phyloP scores from a whole-genome alignment of 2,113 vertebrate species.

The Arothron firmamentum region DNA sequence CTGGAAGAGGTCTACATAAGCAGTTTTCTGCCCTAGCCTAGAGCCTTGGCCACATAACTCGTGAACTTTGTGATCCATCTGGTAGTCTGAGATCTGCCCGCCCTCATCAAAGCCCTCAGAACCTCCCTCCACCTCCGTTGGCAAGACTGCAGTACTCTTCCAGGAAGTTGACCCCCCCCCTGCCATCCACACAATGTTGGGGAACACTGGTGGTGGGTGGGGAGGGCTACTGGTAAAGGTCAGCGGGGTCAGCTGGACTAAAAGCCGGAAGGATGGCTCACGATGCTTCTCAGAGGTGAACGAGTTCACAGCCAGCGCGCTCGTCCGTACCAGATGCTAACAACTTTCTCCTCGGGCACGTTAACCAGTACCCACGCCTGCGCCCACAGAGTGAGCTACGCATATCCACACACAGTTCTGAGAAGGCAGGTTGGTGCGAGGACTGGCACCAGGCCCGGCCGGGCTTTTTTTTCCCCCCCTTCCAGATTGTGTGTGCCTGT shows the following conservation, averaged over 20 bases:
- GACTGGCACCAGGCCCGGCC: constrained; percentile 53
- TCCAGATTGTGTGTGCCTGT: constrained; percentile 53
- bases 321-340: constrained; percentile 26
- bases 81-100: constrained; percentile 46
- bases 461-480: constrained; percentile 30
- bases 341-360: constrained; percentile 24
- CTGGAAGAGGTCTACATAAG: no score
- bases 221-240: constrained; percentile 5
- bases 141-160: constrained; percentile 60
- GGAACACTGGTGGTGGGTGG: constrained; percentile 14
- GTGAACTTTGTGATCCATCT: neutral
- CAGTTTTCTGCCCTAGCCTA: no score
- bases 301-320: constrained; percentile 36
- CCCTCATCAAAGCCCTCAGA: constrained; percentile 12
- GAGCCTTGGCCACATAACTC: no score
- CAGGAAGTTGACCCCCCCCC: constrained; percentile 55
- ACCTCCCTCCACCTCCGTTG: constrained; percentile 38
- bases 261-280: constrained; percentile 21
- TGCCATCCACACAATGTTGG: constrained; percentile 1
- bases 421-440: constrained; percentile 56
- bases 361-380: constrained; percentile 16
- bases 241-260: constrained; percentile 13
- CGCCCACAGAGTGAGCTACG: constrained; percentile 38
- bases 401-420: constrained; percentile 35
- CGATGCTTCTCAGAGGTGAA: constrained; percentile 43